Conservation (phyloP, 2,888 invertebrate species). For the Lasioglossum zephyrum region DNA sequence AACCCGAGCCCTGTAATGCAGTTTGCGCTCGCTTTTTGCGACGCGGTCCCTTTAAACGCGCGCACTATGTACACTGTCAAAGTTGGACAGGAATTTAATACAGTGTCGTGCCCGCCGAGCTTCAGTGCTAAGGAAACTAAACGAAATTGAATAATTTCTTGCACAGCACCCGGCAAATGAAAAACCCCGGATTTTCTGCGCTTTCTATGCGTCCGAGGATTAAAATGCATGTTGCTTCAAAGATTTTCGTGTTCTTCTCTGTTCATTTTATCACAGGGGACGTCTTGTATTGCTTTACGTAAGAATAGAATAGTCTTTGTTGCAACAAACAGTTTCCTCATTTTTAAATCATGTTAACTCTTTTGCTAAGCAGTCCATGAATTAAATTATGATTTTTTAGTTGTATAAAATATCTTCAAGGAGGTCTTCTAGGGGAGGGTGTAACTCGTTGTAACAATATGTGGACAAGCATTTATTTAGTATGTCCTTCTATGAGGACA, state of each 20-base stretch:
- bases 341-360: too few relatives aligned
- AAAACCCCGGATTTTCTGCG: background rate
- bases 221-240: background rate
- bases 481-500: too few relatives aligned
- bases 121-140: background rate
- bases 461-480: too few relatives aligned
- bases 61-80: background rate
- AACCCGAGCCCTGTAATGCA: background rate
- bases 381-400: too few relatives aligned
- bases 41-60: background rate
- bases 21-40: slow-evolving; percentile 12
- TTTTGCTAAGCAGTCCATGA: too few relatives aligned
- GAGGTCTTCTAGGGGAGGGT: too few relatives aligned
- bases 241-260: background rate
- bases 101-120: background rate
- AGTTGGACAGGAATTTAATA: slow-evolving; percentile 6
- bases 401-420: too few relatives aligned
- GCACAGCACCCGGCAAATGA: background rate
- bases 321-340: too few relatives aligned
- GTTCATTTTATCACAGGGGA: background rate
- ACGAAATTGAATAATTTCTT: slow-evolving; percentile 5
- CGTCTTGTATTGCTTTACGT: background rate
- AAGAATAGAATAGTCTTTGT: too few relatives aligned
- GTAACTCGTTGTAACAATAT: too few relatives aligned
- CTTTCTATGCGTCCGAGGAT: background rate